Evolutionary conservation across 2,113 vertebrate genomes (phyloP).

Genomic region (Rhabdomys dilectus): DNA sequence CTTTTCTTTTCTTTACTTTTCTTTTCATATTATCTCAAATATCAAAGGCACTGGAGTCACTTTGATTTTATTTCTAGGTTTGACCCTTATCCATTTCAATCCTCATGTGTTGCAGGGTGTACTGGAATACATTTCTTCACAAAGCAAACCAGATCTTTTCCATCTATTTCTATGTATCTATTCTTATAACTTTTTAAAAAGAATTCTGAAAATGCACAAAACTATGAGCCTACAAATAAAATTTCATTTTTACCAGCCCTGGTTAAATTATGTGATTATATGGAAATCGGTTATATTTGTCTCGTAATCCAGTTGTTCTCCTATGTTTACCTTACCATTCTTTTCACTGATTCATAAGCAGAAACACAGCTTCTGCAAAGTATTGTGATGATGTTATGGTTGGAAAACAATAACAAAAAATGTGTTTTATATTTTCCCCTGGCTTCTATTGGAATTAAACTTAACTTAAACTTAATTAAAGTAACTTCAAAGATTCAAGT

Average conservation of each 20-base stretch:
- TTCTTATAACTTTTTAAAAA: not conserved
- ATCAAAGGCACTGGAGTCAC: not conserved
- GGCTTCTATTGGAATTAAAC: not conserved
- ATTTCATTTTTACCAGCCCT: not conserved
- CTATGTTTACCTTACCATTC: not conserved
- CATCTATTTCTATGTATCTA: not conserved
- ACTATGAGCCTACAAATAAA: not conserved
- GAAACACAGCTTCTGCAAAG: not conserved
- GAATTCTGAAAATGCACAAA: not conserved
- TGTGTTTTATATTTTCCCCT: not conserved
- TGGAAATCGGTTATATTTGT: not conserved
- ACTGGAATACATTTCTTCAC: not conserved
- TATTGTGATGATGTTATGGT: not conserved
- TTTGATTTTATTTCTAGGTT: constrained; percentile 63
- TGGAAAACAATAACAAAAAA: not conserved
- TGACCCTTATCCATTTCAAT: not conserved
- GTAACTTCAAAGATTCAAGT: too few relatives aligned
- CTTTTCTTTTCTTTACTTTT: constrained; percentile 11
- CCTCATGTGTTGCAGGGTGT: not conserved
- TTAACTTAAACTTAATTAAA: too few relatives aligned
- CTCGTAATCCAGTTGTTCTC: not conserved
- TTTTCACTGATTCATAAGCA: not conserved
- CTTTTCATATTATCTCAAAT: constrained; percentile 50
- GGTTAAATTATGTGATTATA: not conserved
- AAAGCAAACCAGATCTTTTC: not conserved